phyloP scores from a whole-genome alignment of 2,797 vertebrate species.

The Coccyzus lansbergi region DNA sequence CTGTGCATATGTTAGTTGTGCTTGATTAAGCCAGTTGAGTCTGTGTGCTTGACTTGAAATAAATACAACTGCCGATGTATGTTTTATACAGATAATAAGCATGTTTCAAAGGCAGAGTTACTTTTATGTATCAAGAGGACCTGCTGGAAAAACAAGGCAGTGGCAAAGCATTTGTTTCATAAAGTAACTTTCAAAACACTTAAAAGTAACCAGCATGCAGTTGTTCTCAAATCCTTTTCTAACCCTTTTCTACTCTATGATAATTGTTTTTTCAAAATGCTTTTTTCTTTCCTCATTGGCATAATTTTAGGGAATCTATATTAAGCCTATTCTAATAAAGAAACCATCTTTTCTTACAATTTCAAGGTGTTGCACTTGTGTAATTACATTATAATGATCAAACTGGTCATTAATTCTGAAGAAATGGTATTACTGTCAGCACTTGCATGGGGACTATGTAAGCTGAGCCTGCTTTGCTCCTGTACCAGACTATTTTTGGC shows the following conservation, averaged over 20 bases:
- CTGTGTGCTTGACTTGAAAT: not conserved
- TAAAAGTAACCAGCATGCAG: not conserved
- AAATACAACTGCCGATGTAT: not conserved
- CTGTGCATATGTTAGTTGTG: not conserved
- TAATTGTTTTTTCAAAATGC: not conserved
- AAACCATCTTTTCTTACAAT: not conserved
- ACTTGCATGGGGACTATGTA: not conserved
- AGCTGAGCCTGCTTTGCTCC: not conserved
- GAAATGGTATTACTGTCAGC: not conserved
- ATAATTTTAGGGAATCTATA: not conserved
- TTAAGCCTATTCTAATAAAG: not conserved
- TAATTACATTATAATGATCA: fast-evolving
- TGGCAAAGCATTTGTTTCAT: not conserved
- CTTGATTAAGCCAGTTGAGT: not conserved
- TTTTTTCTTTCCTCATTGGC: not conserved
- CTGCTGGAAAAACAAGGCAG: not conserved
- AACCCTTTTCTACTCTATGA: not conserved
- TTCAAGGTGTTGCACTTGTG: not conserved
- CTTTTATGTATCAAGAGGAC: not conserved
- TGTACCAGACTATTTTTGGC: not conserved
- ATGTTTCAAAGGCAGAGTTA: not conserved
- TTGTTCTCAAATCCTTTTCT: not conserved
- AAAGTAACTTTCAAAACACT: not conserved
- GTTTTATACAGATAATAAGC: not conserved
- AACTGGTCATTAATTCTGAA: not conserved